Evolutionary conservation across 2,888 invertebrate genomes (phyloP).

Genomic region (Theretra japonica): DNA sequence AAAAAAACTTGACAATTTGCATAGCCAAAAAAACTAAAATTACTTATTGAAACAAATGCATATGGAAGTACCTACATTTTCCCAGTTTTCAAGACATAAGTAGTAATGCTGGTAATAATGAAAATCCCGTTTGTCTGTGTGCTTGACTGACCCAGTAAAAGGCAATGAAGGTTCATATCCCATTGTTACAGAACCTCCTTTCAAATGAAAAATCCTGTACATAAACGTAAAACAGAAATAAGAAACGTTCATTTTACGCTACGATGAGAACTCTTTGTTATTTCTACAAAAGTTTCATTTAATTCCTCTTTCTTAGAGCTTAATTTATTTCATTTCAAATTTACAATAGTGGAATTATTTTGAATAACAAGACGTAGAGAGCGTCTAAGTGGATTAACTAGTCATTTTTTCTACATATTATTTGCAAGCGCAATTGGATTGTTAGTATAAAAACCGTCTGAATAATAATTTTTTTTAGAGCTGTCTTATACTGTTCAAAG

Average conservation of each 20-base stretch:
- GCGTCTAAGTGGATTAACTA: neutral
- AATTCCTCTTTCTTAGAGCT: constrained; percentile 33
- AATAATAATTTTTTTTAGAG: too few relatives aligned
- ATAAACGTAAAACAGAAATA: constrained; percentile 27
- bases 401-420: neutral
- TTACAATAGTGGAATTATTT: neutral
- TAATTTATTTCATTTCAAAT: constrained; percentile 28
- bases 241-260: constrained; percentile 43
- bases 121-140: neutral
- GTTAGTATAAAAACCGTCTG: neutral
- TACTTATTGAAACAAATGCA: neutral
- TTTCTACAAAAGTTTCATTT: constrained; percentile 38
- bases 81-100: neutral
- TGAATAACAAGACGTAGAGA: neutral
- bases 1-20: too few relatives aligned
- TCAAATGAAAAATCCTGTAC: constrained; percentile 8
- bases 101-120: neutral
- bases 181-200: constrained; percentile 6
- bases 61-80: neutral
- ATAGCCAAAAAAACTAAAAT: neutral
- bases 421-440: neutral
- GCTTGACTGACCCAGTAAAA: constrained; percentile 1
- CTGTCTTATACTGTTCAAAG: too few relatives aligned
- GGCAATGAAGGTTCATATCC: constrained; percentile 1
- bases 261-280: constrained; percentile 36